These are phyloP conservation scores for Eulemur mongoz DNA, from an alignment of 2,797 vertebrate genomes.

Conservation along the genomic window DNA sequence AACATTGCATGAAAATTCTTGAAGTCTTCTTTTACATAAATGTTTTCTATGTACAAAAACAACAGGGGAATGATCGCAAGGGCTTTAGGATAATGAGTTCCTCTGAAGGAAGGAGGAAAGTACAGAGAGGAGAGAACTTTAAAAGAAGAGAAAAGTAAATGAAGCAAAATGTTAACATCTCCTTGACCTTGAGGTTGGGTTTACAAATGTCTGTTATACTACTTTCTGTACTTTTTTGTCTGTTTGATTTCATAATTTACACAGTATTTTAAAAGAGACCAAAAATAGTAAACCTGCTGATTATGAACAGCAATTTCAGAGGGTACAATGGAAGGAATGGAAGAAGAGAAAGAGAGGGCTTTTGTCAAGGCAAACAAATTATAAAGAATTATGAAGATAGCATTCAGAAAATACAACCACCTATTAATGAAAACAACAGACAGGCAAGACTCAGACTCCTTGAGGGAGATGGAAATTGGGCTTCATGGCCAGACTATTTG, in stretches of 20 bases:
- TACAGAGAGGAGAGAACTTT: neutral
- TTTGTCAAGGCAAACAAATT: conserved; percentile 27
- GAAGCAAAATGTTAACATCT: neutral
- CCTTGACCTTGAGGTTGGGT: neutral
- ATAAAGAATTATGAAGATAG: conserved; percentile 26
- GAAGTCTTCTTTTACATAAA: neutral
- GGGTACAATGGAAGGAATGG: neutral
- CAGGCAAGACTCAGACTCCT: neutral
- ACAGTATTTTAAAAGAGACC: neutral
- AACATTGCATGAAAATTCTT: neutral
- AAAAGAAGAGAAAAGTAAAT: neutral
- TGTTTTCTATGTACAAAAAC: neutral
- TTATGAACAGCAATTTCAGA: conserved; percentile 5
- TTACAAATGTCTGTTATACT: neutral
- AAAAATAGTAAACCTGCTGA: neutral
- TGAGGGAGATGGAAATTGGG: conserved; percentile 31
- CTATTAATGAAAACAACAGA: neutral
- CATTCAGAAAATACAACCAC: neutral
- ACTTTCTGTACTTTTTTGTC: neutral
- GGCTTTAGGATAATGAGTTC: neutral
- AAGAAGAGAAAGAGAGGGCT: neutral
- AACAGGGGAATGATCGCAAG: neutral
- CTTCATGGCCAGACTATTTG: neutral
- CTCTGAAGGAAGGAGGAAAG: neutral
- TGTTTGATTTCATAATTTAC: conserved; percentile 6